Conservation (phyloP, 2,888 invertebrate species). For the Ophioninae sp. region DNA sequence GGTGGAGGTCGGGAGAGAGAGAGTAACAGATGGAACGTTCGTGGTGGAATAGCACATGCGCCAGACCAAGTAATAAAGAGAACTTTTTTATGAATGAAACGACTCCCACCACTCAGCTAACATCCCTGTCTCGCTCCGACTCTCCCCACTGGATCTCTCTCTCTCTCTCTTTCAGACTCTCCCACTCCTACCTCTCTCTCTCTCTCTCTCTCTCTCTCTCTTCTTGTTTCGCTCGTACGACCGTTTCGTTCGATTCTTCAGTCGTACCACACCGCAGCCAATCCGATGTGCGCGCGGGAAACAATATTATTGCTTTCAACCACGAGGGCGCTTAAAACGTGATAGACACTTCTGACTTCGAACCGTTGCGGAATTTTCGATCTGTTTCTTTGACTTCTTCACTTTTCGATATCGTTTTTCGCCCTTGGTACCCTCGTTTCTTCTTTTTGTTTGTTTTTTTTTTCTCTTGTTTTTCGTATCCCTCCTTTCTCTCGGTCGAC, state of each 20-base stretch:
- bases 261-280: slow-evolving; percentile 66
- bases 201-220: slow-evolving; percentile 27
- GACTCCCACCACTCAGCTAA: slow-evolving; percentile 64
- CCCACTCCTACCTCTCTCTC: slow-evolving; percentile 27
- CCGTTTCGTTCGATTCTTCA: slow-evolving; percentile 55
- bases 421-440: neutral
- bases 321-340: slow-evolving; percentile 69
- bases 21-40: slow-evolving; percentile 63
- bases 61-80: slow-evolving; percentile 70
- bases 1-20: slow-evolving; percentile 54
- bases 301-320: slow-evolving; percentile 76
- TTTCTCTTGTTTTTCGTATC: neutral
- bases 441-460: neutral
- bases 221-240: slow-evolving; percentile 39
- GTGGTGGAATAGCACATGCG: slow-evolving; percentile 80
- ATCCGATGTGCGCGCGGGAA: slow-evolving; percentile 77
- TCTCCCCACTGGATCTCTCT: slow-evolving; percentile 51
- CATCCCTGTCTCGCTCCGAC: slow-evolving; percentile 51
- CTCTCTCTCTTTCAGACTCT: slow-evolving; percentile 16
- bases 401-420: slow-evolving; percentile 1
- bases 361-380: slow-evolving; percentile 25
- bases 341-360: slow-evolving; percentile 26
- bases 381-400: slow-evolving; percentile 21
- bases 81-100: slow-evolving; percentile 80
- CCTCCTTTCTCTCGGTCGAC: slow-evolving; percentile 9